Base-by-base conservation (phyloP, 1,140 invertebrate genomes). In the Papilio aristodemus region DNA sequence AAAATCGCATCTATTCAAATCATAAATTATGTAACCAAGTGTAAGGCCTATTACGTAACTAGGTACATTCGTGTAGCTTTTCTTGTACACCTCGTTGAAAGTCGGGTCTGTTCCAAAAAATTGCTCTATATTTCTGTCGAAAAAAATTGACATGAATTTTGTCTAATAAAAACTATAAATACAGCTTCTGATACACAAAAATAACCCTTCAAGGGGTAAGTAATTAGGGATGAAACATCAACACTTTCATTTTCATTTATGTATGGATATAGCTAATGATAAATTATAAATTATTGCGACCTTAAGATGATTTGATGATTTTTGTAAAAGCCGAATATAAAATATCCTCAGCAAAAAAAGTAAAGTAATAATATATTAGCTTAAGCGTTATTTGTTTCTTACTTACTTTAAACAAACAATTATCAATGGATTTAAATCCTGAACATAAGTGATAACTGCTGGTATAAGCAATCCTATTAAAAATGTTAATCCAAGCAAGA, bases 381-480 rank as follows among this genome's bases (percentile, higher is more conserved):
- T n/a, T n/a, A n/a, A n/a, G n/a, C n/a, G n/a, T n/a, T n/a, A n/a
- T n/a, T n/a, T 54, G 22, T 11, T 22, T 11, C 9, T 1, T 54
- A 54, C 46, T 22, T 54, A 54, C 46, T 9, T 0, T 11, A 10
- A 10, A 11, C 17, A 22, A 1, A 25, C 9, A 13, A 54, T 54
- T 25, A 54, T 54, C 10, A 54, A 54, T 25, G 46, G 17, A 25
- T 54, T 22, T 54, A 54, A 25, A 54, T 54, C 22, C 11, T 10
- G 2, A 1, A 54, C 11, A 5, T 54, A 54, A 0, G 19, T 54
- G 5, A 54, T 54, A 4, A 54, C 9, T 54, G 17, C 46, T 54
- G 46, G 46, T 11, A 64, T 25, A 6, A 64, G 14, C 10, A 41
- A 11, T 27, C 62, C 62, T 19, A 64, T 22, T 64, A 50, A 14